These are phyloP conservation scores for Simalia tracyae DNA, from an alignment of 2,797 vertebrate species.

Conservation along the genomic window DNA sequence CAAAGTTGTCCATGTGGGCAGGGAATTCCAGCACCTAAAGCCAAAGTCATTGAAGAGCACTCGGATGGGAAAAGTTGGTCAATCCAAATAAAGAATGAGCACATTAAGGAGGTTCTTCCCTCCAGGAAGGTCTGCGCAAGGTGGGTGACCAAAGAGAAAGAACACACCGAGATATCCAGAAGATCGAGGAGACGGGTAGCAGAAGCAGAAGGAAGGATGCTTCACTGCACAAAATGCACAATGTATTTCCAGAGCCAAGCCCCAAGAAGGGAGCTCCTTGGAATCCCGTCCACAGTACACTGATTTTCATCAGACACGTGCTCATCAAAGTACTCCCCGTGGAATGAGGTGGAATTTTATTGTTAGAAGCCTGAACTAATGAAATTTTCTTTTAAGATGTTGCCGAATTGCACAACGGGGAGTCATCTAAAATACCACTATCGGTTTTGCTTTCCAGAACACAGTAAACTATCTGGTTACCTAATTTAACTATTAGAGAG, in stretches of 20 bases:
- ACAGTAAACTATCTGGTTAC: neutral
- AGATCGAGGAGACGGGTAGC: too few relatives aligned
- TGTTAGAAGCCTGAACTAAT: neutral
- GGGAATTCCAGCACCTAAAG: too few relatives aligned
- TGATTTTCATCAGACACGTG: neutral
- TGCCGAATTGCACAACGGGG: neutral
- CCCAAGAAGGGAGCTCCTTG: neutral
- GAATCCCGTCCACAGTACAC: neutral
- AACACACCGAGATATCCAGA: too few relatives aligned
- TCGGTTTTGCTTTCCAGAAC: neutral
- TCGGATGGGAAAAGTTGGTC: too few relatives aligned
- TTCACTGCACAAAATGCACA: neutral
- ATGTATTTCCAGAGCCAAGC: neutral
- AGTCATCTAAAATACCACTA: neutral
- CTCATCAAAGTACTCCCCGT: neutral
- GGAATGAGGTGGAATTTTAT: neutral
- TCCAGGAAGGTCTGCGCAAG: too few relatives aligned
- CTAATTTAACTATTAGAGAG: neutral
- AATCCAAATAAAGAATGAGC: too few relatives aligned
- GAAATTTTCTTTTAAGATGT: fast-evolving
- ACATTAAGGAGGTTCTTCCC: too few relatives aligned
- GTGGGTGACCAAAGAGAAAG: too few relatives aligned
- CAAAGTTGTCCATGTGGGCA: too few relatives aligned
- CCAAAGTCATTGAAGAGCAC: too few relatives aligned
- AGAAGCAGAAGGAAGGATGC: too few relatives aligned